Evolutionary conservation across 1,140 invertebrate species (phyloP).

Genomic region (Elymnias hypermnestra): DNA sequence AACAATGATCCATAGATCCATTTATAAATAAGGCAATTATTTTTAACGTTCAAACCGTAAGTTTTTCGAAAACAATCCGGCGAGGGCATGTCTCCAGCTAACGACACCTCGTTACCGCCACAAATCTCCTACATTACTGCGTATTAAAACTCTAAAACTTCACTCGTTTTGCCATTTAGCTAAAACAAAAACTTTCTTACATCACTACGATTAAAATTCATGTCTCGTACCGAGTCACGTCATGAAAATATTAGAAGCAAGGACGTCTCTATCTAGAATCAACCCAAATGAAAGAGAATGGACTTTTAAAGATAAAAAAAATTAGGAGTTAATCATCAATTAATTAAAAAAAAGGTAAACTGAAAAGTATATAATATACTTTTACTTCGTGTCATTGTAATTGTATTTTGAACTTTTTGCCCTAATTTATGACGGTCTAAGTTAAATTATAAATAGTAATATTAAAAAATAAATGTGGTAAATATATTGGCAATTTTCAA

Average conservation of each 20-base stretch:
- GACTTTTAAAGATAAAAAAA: too few relatives aligned
- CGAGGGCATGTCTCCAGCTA: conserved; percentile 48
- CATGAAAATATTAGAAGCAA: conserved; percentile 39
- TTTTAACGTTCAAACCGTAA: conserved; percentile 27
- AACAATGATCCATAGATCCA: conserved; percentile 12
- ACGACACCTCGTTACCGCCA: conserved; percentile 64
- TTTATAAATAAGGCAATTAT: conserved; percentile 44
- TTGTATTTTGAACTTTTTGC: too few relatives aligned
- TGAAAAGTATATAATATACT: too few relatives aligned
- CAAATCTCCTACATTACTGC: conserved; percentile 67
- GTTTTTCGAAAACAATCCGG: conserved; percentile 46
- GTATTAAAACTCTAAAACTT: conserved; percentile 73
- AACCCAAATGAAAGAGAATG: too few relatives aligned
- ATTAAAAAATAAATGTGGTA: too few relatives aligned
- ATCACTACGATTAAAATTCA: conserved; percentile 68
- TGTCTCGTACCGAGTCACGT: conserved; percentile 40
- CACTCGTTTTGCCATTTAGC: conserved; percentile 56
- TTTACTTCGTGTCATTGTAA: too few relatives aligned
- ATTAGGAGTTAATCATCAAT: too few relatives aligned
- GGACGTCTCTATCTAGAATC: conserved; percentile 22
- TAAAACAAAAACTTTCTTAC: conserved; percentile 69
- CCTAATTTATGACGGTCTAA: too few relatives aligned
- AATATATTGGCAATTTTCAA: too few relatives aligned
- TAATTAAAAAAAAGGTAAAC: too few relatives aligned
- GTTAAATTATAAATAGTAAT: too few relatives aligned